phyloP scores from a whole-genome alignment of 1,140 invertebrate genomes.

The Carposina sasakii region DNA sequence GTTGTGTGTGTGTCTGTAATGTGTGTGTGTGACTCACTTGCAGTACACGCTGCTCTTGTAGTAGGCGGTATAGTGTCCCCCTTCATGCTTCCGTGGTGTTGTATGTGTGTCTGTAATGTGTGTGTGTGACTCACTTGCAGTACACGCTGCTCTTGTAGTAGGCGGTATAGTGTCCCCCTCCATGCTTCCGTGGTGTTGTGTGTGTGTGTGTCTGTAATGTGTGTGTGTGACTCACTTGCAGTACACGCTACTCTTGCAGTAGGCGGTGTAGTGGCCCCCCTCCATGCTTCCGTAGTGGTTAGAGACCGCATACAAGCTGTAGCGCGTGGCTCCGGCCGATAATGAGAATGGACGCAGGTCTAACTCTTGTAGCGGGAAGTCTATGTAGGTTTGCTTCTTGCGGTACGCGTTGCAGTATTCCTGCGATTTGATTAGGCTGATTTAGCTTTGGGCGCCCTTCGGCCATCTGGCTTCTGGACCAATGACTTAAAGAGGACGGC shows the following conservation, averaged over 20 bases:
- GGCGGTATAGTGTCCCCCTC: conserved; percentile 93
- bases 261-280: conserved; percentile 90
- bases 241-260: conserved; percentile 73
- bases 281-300: conserved; percentile 95
- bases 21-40: too few relatives aligned
- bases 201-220: too few relatives aligned
- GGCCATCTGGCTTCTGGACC: too few relatives aligned
- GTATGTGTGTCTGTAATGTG: too few relatives aligned
- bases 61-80: too few relatives aligned
- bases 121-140: conserved; percentile 71
- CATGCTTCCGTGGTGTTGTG: conserved; percentile 94
- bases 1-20: too few relatives aligned
- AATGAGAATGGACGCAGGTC: conserved; percentile 77
- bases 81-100: too few relatives aligned
- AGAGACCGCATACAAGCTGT: conserved; percentile 87
- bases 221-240: conserved; percentile 70
- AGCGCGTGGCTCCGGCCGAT: conserved; percentile 72
- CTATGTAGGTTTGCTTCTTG: conserved; percentile 91
- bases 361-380: conserved; percentile 85
- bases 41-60: too few relatives aligned
- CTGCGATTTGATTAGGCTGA: too few relatives aligned
- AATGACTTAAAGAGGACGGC: too few relatives aligned
- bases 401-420: conserved; percentile 77
- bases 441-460: too few relatives aligned
- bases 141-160: conserved; percentile 74